Base-by-base conservation (phyloP, 2,797 vertebrate species). In the Sylvia borin region DNA sequence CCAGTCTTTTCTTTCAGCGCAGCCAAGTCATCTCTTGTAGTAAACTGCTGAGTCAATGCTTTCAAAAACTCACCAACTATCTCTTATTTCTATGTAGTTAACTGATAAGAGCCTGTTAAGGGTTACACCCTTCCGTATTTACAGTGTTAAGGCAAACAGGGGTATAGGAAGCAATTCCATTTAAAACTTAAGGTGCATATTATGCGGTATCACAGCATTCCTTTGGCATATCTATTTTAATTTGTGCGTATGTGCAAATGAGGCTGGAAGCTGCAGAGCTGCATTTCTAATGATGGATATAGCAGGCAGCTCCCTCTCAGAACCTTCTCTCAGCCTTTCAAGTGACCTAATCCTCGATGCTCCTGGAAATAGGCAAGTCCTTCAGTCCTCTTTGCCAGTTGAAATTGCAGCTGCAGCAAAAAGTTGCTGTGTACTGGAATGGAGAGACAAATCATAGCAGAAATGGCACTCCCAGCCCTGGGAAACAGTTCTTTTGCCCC, bases 61-160 rank as follows among this genome's bases (percentile, higher is more conserved):
- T 97, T 92, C 73, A 50, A 94, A 92, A 89, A 51, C 65, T 53
- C 84, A 38, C 78, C 70, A 67, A 96, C 89, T 90, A 84, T 93
- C 96, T 87, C 93, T 88, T 96, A 71, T 91, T 95, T 94, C 95
- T 95, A 6, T 79, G 10, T 22, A 89, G 50, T 58, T 90, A 95
- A 86, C 54, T 47, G 95, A 96, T 97, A 97, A 97, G 90, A 61
- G 82, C 74, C 77, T 78, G 84, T 78, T 71, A 90, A 93, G 76
- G 36, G 87, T 77, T 94, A 83, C 96, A 92, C 96, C 96, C 95
- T 96, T 95, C 93, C 25, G 2, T 96, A 48, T 96, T 95, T 91
- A 89, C 95, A 93, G 45, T 89, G 90, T 43, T 38, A 95, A 53
- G 68, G 90, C 80, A 96, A 96, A 97, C 85, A 89, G 5, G n/a